Evolutionary conservation across 2,113 vertebrate genomes (phyloP), one percentile per base, ranked within the genome.

Genomic region (Circaetus gallicus): DNA sequence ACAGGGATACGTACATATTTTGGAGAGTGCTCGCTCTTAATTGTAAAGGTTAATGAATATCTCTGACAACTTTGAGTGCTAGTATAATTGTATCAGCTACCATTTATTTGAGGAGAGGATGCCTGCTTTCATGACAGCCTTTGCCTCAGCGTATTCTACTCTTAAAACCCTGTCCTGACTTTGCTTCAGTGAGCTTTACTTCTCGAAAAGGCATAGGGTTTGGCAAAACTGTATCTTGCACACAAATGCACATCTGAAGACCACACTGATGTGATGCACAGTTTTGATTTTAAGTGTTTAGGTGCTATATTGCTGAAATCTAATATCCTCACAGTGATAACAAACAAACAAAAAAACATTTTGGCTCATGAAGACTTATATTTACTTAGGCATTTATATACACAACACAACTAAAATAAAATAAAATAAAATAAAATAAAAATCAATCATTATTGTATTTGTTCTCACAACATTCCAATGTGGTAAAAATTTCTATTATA

Each of bases 271-370:
- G 7, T 58, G 49, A 53, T 31, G 9, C 2, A 26, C 25, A 1
- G 28, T 53, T 93, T 86, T 78, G 9, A 52, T 36, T 62, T 47
- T 32, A 32, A 59, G 24, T 32, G 11, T 66, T 83, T 40, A 83
- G 16, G 10, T 76, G 17, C 4, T 50, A 22, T 49, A 40, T 32
- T 83, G 40, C 7, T 50, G 17, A 76, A 61, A 81, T 31, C 26
- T 66, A 84, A 34, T 71, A 50, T 14, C 8, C 9, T 86, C 40
- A 56, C 10, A 55, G 31, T 38, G 22, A 11, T 43, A 66, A 66
- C 10, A 58, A 90, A 42, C 5, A 58, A 82, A 24, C 4, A 55
- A 69, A 47, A 28, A 34, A 1, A 0, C 1, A 18, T 31, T 21
- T 32, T 71, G 10, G 1, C 7, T 71, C 5, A 10, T 32, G 24